Conservation (phyloP, 2,888 invertebrate genomes). For the Heliothis peltigera region DNA sequence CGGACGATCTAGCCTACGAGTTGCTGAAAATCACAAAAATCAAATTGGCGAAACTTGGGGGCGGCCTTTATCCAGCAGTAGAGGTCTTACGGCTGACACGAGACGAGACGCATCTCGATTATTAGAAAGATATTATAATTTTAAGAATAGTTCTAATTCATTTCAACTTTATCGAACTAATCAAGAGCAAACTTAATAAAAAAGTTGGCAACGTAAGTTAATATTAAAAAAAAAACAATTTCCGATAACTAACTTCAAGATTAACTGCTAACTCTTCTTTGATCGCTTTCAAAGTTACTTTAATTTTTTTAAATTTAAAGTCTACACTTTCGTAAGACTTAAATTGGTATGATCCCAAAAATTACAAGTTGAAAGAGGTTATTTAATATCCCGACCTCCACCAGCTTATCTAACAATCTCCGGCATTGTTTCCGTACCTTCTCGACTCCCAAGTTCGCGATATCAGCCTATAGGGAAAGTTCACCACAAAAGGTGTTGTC, state of each 20-base stretch:
- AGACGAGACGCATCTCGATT: too few species aligned
- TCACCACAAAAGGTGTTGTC: conserved; percentile 60
- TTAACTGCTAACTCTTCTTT: conserved; percentile 25
- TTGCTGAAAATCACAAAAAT: too few species aligned
- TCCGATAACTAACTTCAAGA: background rate
- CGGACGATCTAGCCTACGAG: too few species aligned
- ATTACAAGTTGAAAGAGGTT: conserved; percentile 43
- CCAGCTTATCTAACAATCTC: conserved; percentile 54
- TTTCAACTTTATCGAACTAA: background rate
- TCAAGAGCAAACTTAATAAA: background rate
- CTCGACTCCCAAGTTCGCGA: conserved; percentile 30
- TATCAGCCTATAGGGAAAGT: conserved; percentile 42
- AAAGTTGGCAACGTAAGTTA: background rate
- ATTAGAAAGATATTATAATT: background rate
- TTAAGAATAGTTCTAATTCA: background rate
- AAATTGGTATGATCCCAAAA: conserved; percentile 42
- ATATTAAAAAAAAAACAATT: background rate
- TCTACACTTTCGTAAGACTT: background rate
- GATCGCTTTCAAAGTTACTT: conserved; percentile 15
- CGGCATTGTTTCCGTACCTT: conserved; percentile 51
- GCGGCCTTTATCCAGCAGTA: too few species aligned
- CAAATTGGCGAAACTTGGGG: too few species aligned
- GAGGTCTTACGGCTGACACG: too few species aligned
- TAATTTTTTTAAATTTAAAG: conserved; percentile 16
- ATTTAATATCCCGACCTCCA: conserved; percentile 34